Conservation (phyloP, 1,140 invertebrate species). For the Trachymyrmex cornetzi region DNA sequence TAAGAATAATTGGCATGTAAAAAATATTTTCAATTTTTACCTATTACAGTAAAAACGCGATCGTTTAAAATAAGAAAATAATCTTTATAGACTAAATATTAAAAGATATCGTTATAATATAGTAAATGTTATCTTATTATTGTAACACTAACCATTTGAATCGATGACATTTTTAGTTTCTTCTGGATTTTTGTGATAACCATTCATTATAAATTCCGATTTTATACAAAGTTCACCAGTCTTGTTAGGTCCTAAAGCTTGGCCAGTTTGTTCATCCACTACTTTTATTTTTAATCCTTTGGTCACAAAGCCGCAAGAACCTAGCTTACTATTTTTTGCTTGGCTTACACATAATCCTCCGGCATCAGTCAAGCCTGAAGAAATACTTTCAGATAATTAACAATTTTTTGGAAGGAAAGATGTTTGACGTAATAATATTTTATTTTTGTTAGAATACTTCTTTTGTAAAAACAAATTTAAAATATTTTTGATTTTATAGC, state of each 20-base stretch:
- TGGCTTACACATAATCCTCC: constrained; percentile 38
- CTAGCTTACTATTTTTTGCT: constrained; percentile 51
- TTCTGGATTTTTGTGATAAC: constrained; percentile 78
- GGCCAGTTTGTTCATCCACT: constrained; percentile 81
- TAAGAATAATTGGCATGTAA: too few species aligned
- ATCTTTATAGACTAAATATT: not conserved
- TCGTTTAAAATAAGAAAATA: too few species aligned
- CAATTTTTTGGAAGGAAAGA: not conserved
- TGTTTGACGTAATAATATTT: not conserved
- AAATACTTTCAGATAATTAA: not conserved
- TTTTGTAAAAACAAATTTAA: not conserved
- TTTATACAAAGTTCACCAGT: constrained; percentile 83
- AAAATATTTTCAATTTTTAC: not conserved
- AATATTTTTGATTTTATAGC: not conserved
- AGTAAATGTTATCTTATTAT: not conserved
- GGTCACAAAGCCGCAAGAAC: constrained; percentile 79
- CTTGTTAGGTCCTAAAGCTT: constrained; percentile 79
- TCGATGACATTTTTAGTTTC: constrained; percentile 86
- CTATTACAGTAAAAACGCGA: not conserved
- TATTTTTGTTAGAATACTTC: not conserved
- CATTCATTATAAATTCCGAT: constrained; percentile 77
- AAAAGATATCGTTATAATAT: not conserved
- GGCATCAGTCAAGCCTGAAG: constrained; percentile 25
- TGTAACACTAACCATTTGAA: constrained; percentile 83
- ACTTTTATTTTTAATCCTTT: constrained; percentile 76